phyloP scores from a whole-genome alignment of 2,113 vertebrate genomes.

The Pholis gunnellus region DNA sequence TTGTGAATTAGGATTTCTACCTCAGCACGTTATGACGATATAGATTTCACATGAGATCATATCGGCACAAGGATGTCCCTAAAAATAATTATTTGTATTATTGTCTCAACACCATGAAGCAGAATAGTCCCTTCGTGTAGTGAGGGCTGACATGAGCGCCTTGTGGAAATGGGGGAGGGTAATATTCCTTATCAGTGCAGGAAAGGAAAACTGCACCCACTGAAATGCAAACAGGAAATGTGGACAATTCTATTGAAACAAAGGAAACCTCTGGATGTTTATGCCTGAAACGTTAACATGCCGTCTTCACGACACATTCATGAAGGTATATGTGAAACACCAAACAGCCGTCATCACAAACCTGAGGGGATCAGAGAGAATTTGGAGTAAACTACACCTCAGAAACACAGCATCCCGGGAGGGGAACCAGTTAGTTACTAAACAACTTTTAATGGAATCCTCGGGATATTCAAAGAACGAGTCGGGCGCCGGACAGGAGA shows the following conservation, averaged over 20 bases:
- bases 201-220: not conserved
- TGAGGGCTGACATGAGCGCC: not conserved
- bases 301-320: not conserved
- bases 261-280: not conserved
- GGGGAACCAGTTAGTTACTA: not conserved
- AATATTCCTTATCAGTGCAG: not conserved
- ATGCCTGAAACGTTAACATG: not conserved
- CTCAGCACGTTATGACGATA: not conserved
- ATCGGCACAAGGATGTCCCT: not conserved
- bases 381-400: not conserved
- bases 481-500: no score
- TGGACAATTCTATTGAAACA: not conserved
- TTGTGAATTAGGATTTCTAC: not conserved
- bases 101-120: not conserved
- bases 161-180: not conserved
- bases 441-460: not conserved
- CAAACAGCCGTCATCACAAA: not conserved
- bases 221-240: constrained; percentile 24
- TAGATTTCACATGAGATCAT: not conserved
- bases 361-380: not conserved
- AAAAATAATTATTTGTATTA: not conserved
- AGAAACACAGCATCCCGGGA: not conserved
- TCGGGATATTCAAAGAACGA: not conserved
- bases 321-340: not conserved
- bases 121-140: not conserved